These are phyloP conservation scores for Mallateleia sp. DNA, from an alignment of 2,888 invertebrate genomes.

Conservation along the genomic window DNA sequence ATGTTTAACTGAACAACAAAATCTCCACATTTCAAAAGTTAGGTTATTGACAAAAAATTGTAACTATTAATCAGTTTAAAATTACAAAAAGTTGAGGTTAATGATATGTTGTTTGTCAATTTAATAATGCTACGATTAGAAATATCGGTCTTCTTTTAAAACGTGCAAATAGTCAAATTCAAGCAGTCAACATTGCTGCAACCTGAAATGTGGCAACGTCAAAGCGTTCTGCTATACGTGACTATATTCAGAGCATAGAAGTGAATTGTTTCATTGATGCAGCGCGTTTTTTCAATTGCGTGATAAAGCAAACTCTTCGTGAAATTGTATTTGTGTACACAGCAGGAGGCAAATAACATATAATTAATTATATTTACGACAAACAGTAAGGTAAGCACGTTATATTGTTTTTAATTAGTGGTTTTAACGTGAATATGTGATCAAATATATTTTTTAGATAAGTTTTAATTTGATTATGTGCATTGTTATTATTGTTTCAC, in stretches of 20 bases:
- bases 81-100: neutral
- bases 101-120: neutral
- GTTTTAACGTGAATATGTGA: neutral
- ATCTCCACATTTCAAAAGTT: conserved; percentile 10
- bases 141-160: neutral
- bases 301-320: neutral
- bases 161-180: neutral
- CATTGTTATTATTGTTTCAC: neutral
- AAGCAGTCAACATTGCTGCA: neutral
- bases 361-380: neutral
- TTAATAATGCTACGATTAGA: neutral
- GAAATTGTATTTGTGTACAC: neutral
- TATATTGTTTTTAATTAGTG: neutral
- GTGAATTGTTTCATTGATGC: too few relatives aligned
- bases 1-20: neutral
- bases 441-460: neutral
- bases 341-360: neutral
- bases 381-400: neutral
- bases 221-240: neutral
- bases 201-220: neutral
- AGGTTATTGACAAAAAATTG: conserved; percentile 14
- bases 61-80: neutral
- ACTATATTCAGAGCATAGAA: neutral
- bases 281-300: neutral
- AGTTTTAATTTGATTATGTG: neutral